These are phyloP conservation scores for Apistogramma diplotaenia DNA, from an alignment of 2,113 vertebrate species.

Conservation along the genomic window DNA sequence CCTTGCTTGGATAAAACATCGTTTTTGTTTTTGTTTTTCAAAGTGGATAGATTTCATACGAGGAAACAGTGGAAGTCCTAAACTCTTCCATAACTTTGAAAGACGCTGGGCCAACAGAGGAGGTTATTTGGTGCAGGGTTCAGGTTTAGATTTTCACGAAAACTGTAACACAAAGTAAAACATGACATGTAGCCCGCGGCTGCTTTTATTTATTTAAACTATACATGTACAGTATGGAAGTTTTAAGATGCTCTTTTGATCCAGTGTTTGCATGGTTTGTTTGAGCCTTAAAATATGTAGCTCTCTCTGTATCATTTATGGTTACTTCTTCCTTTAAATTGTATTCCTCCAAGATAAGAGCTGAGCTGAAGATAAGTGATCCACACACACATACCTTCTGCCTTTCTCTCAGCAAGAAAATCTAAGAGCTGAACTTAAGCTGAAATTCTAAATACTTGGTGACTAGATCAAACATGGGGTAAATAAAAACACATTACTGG, in stretches of 20 bases:
- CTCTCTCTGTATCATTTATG: neutral
- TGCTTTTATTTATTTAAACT: neutral
- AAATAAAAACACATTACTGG: neutral
- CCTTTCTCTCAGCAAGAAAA: neutral
- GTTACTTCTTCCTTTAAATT: too few species aligned
- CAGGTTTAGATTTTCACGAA: constrained; percentile 64
- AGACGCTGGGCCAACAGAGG: constrained; percentile 47
- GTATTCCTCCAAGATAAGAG: too few species aligned
- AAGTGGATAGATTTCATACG: constrained; percentile 64
- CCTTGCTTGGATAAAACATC: constrained; percentile 66
- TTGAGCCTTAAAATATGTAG: neutral
- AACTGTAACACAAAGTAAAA: constrained; percentile 65
- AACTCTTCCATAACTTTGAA: constrained; percentile 56
- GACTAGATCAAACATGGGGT: neutral
- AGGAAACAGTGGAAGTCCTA: constrained; percentile 64
- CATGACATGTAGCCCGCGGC: neutral
- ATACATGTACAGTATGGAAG: neutral
- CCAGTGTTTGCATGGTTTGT: neutral
- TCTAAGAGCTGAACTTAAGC: neutral
- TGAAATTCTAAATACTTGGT: neutral
- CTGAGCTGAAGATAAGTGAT: too few species aligned
- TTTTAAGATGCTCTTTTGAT: neutral
- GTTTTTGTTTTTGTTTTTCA: constrained; percentile 69
- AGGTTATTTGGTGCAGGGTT: constrained; percentile 53
- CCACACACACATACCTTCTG: neutral